Percentiles rank a stretch among this genome's conserved stretches.
phyloP scores from a whole-genome alignment of 1,140 invertebrate species.

The Zelostemma sp. region DNA sequence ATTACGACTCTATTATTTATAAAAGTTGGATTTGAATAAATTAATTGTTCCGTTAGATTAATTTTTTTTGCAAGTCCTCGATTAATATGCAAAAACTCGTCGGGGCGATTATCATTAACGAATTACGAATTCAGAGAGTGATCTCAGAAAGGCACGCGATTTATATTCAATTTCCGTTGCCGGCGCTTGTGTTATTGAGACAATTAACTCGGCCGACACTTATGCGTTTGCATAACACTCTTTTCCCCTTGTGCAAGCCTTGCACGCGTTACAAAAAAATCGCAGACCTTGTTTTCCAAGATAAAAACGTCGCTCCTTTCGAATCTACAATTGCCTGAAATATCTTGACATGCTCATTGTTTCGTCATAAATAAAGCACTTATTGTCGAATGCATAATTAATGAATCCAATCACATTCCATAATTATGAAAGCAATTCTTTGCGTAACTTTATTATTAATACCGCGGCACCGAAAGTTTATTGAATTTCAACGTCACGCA shows the following conservation, averaged over 20 bases:
- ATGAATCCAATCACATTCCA: too few species aligned
- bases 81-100: constrained; percentile 1
- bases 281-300: neutral
- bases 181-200: constrained; percentile 18
- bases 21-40: neutral
- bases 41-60: neutral
- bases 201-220: constrained; percentile 23
- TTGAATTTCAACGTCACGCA: too few species aligned
- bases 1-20: neutral
- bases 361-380: neutral
- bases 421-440: too few species aligned
- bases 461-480: too few species aligned
- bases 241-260: constrained; percentile 3
- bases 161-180: constrained; percentile 48
- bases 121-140: constrained; percentile 34
- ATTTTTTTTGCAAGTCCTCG: neutral
- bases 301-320: neutral
- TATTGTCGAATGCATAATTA: too few species aligned
- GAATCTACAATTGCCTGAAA: neutral
- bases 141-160: constrained; percentile 41
- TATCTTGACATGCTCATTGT: neutral
- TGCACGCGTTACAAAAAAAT: neutral
- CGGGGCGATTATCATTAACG: constrained; percentile 29
- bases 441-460: too few species aligned
- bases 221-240: constrained; percentile 8